These are phyloP conservation scores for Diadema setosum DNA, from an alignment of 35 echinoderm and acorn worm species.

Conservation along the genomic window DNA sequence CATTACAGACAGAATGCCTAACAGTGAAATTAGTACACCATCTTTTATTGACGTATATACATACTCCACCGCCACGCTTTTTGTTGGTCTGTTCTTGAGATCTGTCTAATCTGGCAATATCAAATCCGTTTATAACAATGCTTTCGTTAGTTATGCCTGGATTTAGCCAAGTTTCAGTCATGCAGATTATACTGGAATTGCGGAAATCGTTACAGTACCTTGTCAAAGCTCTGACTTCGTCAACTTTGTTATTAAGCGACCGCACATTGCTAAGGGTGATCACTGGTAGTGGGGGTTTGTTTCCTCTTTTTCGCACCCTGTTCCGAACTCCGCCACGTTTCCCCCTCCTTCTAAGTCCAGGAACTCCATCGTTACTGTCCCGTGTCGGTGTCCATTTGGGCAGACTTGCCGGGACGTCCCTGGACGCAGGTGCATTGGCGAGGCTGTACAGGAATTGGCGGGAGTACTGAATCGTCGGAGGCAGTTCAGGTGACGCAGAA, in stretches of 20 bases:
- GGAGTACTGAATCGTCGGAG: not conserved
- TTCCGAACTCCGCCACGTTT: not conserved
- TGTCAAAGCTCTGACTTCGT: not conserved
- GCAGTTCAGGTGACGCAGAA: not conserved
- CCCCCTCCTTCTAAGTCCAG: not conserved
- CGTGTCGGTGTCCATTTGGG: not conserved
- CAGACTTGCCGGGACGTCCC: not conserved
- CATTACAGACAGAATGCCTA: not conserved
- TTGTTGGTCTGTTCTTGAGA: no score
- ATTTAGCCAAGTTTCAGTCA: not conserved
- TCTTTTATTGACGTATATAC: no score
- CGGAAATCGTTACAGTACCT: not conserved
- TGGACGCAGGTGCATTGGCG: not conserved
- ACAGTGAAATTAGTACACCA: slow-evolving; percentile 11
- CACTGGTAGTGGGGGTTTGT: not conserved
- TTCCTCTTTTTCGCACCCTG: not conserved
- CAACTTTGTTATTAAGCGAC: not conserved
- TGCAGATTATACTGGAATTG: not conserved
- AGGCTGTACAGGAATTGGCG: not conserved
- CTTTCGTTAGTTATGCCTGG: not conserved
- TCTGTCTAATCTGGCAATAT: not conserved
- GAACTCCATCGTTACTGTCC: not conserved
- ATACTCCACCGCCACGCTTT: no score
- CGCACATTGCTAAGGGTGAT: not conserved
- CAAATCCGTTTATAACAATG: not conserved